These are phyloP conservation scores for Hemithea aestivaria DNA, from an alignment of 2,888 invertebrate genomes.

Conservation along the genomic window DNA sequence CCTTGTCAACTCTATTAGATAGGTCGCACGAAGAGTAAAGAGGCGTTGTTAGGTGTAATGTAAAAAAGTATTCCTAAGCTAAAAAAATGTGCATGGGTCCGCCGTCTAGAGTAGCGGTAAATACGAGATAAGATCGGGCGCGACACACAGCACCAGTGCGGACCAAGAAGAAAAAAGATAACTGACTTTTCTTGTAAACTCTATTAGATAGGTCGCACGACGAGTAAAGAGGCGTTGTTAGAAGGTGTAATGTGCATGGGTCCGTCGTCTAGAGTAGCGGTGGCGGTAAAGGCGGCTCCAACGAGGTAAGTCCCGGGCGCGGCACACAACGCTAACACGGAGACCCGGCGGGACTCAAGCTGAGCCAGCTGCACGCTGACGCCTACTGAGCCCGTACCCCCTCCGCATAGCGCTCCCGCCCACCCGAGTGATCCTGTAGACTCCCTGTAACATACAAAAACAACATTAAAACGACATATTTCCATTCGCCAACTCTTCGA, in stretches of 20 bases:
- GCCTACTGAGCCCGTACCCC: slow-evolving; percentile 52
- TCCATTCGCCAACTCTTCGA: too few relatives aligned
- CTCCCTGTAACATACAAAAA: slow-evolving; percentile 41
- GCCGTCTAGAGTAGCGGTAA: too few relatives aligned
- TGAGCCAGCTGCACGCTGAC: slow-evolving; percentile 67
- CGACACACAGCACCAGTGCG: too few relatives aligned
- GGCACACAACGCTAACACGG: slow-evolving; percentile 80
- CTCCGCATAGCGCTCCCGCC: slow-evolving; percentile 65
- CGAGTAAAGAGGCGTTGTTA: slow-evolving; percentile 54
- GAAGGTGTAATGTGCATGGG: too few relatives aligned
- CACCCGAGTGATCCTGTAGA: slow-evolving; percentile 58
- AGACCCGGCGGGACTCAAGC: slow-evolving; percentile 74
- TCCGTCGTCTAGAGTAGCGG: slow-evolving; percentile 32
- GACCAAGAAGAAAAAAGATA: too few relatives aligned
- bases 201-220: slow-evolving; percentile 59
- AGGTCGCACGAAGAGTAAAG: too few relatives aligned
- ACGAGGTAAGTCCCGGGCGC: slow-evolving; percentile 84
- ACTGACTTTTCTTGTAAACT: too few relatives aligned
- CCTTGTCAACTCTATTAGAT: too few relatives aligned
- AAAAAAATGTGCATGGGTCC: too few relatives aligned
- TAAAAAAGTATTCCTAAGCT: too few relatives aligned
- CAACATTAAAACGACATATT: background rate
- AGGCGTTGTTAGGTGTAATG: too few relatives aligned
- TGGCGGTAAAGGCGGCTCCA: slow-evolving; percentile 78
- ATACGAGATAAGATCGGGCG: too few relatives aligned